phyloP scores from a whole-genome alignment of 1,140 invertebrate genomes.

The Lethocerus indicus region DNA sequence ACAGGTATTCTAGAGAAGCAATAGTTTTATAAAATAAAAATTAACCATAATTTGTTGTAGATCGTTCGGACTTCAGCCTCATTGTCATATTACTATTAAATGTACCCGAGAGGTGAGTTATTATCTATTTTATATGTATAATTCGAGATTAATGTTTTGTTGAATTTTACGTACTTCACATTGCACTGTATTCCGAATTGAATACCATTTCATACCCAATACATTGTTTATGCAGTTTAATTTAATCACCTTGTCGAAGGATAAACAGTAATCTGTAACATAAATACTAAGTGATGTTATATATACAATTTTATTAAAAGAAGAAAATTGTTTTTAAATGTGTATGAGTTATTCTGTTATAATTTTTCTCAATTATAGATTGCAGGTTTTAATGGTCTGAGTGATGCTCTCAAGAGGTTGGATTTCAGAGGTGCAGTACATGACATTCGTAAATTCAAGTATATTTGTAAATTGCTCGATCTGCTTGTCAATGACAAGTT shows the following conservation, averaged over 20 bases:
- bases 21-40: too few species aligned
- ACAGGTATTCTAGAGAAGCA: too few species aligned
- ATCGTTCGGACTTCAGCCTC: too few species aligned
- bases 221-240: background rate
- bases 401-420: slow-evolving; percentile 82
- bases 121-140: background rate
- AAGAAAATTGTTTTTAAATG: background rate
- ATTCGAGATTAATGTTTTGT: background rate
- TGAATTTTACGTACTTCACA: background rate
- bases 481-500: slow-evolving; percentile 73
- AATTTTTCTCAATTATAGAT: slow-evolving; percentile 38
- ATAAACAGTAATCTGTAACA: background rate
- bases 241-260: background rate
- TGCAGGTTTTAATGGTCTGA: slow-evolving; percentile 85
- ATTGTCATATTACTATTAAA: slow-evolving; percentile 83
- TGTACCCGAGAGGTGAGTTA: slow-evolving; percentile 69
- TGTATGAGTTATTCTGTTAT: background rate
- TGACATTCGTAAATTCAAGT: slow-evolving; percentile 88
- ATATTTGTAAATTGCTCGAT: slow-evolving; percentile 83
- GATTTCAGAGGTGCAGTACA: slow-evolving; percentile 89
- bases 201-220: background rate
- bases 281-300: background rate
- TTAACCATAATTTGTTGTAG: too few species aligned
- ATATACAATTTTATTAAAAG: background rate
- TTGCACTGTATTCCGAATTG: background rate